Evolutionary conservation across 2,888 invertebrate species (phyloP).

Genomic region (Vesta saturnalis): DNA sequence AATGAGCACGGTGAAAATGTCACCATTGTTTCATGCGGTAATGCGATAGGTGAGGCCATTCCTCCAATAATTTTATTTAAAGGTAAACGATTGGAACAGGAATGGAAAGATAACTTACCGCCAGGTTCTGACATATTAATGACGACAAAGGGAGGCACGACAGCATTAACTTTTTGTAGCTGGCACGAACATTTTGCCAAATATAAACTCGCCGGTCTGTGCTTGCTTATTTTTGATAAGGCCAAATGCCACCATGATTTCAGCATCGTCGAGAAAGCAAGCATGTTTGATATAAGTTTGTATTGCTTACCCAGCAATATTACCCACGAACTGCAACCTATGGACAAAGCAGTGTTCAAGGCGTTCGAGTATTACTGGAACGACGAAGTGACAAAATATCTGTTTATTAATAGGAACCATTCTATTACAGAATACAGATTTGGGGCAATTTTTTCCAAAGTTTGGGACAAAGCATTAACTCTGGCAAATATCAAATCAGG

Average conservation of each 20-base stretch:
- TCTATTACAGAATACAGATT: slow-evolving; percentile 47
- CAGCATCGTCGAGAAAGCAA: slow-evolving; percentile 49
- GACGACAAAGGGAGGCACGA: slow-evolving; percentile 49
- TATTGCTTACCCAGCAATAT: slow-evolving; percentile 56
- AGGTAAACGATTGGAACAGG: slow-evolving; percentile 35
- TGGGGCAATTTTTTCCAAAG: slow-evolving; percentile 39
- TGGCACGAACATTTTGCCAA: slow-evolving; percentile 45
- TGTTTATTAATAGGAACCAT: slow-evolving; percentile 37
- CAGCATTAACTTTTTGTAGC: slow-evolving; percentile 42
- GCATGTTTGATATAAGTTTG: slow-evolving; percentile 45
- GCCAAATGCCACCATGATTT: slow-evolving; percentile 48
- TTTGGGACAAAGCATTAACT: slow-evolving; percentile 37
- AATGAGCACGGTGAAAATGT: slow-evolving; percentile 50
- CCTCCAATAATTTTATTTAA: slow-evolving; percentile 41
- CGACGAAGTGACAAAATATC: slow-evolving; percentile 49
- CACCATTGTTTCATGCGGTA: slow-evolving; percentile 45
- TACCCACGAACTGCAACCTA: no score
- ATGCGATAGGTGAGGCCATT: slow-evolving; percentile 45
- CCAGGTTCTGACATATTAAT: slow-evolving; percentile 31
- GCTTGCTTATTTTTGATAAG: slow-evolving; percentile 44
- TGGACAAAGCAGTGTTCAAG: no score
- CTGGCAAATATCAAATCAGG: slow-evolving; percentile 41
- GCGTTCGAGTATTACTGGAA: slow-evolving; percentile 54
- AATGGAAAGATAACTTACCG: slow-evolving; percentile 36
- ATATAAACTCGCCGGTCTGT: slow-evolving; percentile 39